Percentiles rank a stretch among this genome's conserved stretches.
These are phyloP conservation scores for Lontra canadensis DNA, from an alignment of 2,113 vertebrate genomes.

Conservation along the genomic window DNA sequence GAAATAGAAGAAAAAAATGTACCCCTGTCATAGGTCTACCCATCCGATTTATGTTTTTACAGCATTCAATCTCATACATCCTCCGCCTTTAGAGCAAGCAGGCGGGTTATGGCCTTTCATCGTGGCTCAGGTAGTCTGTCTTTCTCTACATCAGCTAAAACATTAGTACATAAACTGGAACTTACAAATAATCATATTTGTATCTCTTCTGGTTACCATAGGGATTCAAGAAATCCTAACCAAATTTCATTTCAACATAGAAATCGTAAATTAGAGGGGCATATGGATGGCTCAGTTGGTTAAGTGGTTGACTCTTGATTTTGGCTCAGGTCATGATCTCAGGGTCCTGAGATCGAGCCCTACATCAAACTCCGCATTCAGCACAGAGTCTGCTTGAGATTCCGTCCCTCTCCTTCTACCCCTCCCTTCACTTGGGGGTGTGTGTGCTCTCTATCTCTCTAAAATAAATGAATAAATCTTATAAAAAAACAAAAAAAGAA, in stretches of 20 bases:
- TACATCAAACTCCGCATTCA: not conserved
- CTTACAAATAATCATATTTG: slow-evolving; percentile 9
- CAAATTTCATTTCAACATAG: slow-evolving; percentile 36
- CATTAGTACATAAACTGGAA: not conserved
- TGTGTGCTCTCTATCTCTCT: not conserved
- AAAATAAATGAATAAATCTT: not conserved
- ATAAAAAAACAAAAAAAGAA: not conserved
- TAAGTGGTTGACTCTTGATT: not conserved
- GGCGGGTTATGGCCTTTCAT: not conserved
- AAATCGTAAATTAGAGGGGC: not conserved
- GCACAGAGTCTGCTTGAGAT: not conserved
- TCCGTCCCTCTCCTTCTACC: not conserved
- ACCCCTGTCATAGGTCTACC: not conserved
- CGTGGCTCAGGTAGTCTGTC: not conserved
- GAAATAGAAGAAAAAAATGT: not conserved
- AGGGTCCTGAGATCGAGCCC: not conserved
- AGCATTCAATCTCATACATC: not conserved
- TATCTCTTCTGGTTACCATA: slow-evolving; percentile 9
- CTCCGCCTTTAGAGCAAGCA: not conserved
- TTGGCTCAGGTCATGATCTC: not conserved
- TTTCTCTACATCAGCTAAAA: not conserved
- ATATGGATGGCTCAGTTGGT: not conserved
- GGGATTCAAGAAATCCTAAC: slow-evolving; percentile 38
- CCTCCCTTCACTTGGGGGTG: not conserved
- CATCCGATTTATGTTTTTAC: not conserved